These are phyloP conservation scores for Cacoxenus indagator DNA, from an alignment of 2,888 invertebrate genomes.

Conservation along the genomic window DNA sequence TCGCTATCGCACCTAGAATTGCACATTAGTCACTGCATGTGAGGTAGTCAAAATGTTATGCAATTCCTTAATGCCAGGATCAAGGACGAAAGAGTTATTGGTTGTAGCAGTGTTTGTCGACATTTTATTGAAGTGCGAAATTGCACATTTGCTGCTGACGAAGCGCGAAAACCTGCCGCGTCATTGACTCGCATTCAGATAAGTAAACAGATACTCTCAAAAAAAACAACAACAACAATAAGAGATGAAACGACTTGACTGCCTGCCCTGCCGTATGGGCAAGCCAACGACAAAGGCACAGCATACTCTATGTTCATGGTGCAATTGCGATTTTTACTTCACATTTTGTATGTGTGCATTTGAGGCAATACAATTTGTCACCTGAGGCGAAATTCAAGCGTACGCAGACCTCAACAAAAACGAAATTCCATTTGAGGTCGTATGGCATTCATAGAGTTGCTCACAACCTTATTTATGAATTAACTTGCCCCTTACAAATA, in stretches of 20 bases:
- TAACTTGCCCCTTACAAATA: constrained; percentile 33
- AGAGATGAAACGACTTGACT: not conserved
- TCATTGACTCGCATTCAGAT: constrained; percentile 42
- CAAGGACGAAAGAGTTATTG: constrained; percentile 36
- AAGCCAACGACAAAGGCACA: not conserved
- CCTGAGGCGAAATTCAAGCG: constrained; percentile 57
- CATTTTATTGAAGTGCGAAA: constrained; percentile 60
- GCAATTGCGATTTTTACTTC: constrained; percentile 3
- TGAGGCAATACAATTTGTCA: constrained; percentile 51
- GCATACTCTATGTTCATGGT: not conserved
- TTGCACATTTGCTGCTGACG: constrained; percentile 47
- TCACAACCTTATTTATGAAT: constrained; percentile 28
- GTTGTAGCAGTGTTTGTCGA: constrained; percentile 28
- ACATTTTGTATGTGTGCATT: not conserved
- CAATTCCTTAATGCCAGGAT: constrained; percentile 32
- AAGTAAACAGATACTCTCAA: not conserved
- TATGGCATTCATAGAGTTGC: too few relatives aligned
- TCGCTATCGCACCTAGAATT: constrained; percentile 47
- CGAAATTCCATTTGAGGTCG: not conserved
- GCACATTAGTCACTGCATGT: constrained; percentile 50
- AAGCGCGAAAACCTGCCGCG: constrained; percentile 51
- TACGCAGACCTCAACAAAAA: not conserved
- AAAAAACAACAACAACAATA: not conserved
- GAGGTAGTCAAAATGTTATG: constrained; percentile 40
- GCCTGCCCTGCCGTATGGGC: not conserved